Evolutionary conservation across 2,113 vertebrate genomes (phyloP).

Genomic region (Galeopterus variegatus): DNA sequence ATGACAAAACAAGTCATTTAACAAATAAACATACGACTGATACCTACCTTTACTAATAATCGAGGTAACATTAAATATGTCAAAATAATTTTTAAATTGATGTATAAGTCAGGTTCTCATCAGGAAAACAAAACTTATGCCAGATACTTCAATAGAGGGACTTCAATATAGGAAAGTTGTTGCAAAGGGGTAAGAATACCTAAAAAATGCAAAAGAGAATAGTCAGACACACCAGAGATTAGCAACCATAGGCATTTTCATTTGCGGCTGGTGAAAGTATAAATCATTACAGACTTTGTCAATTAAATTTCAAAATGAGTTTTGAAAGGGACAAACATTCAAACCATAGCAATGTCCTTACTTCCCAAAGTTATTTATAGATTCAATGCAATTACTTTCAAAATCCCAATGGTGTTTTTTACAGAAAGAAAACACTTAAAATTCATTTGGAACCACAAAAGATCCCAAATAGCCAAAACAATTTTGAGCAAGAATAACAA

Average conservation of each 20-base stretch:
- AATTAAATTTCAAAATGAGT: no score
- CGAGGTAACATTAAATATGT: not conserved
- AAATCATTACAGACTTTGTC: not conserved
- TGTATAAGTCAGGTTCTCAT: not conserved
- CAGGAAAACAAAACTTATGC: not conserved
- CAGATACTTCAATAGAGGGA: not conserved
- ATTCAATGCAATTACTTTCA: no score
- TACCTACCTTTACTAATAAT: not conserved
- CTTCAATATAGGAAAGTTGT: not conserved
- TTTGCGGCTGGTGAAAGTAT: not conserved
- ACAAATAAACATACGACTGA: not conserved
- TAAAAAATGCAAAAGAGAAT: not conserved
- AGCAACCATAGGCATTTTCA: no score
- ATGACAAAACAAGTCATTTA: not conserved
- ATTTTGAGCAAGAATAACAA: not conserved
- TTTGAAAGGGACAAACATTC: no score
- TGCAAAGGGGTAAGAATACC: not conserved
- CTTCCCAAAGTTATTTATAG: no score
- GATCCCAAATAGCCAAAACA: not conserved
- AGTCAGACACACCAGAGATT: no score
- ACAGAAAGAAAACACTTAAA: not conserved
- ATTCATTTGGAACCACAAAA: not conserved
- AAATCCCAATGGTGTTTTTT: not conserved
- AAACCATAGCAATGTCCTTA: no score
- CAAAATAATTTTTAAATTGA: not conserved